phyloP scores from a whole-genome alignment of 2,888 invertebrate species.

The Drosophila nr. perissopoda region DNA sequence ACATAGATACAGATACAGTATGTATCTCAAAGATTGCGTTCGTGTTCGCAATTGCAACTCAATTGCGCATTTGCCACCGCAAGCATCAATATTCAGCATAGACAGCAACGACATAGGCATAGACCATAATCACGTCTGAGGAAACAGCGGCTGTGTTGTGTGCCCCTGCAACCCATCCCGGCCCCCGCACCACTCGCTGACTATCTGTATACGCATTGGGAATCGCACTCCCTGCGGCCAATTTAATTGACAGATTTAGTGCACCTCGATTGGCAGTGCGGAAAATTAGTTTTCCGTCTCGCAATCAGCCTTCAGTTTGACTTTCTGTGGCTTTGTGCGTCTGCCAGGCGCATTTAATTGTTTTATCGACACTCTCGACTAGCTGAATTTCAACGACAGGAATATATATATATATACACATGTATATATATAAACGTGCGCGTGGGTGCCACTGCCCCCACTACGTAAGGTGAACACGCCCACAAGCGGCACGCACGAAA shows the following conservation, averaged over 20 bases:
- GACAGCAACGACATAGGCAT: slow-evolving; percentile 40
- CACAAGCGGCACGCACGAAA: slow-evolving; percentile 71
- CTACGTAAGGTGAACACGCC: slow-evolving; percentile 63
- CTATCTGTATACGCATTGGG: slow-evolving; percentile 41
- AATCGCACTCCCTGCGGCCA: slow-evolving; percentile 80
- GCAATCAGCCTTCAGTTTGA: slow-evolving; percentile 56
- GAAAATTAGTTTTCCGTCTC: slow-evolving; percentile 82
- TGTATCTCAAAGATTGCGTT: slow-evolving; percentile 72
- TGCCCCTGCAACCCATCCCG: slow-evolving; percentile 12
- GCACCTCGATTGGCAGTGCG: slow-evolving; percentile 82
- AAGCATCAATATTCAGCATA: slow-evolving; percentile 74
- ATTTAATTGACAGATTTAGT: slow-evolving; percentile 84
- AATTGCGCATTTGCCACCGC: slow-evolving; percentile 80
- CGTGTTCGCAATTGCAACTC: slow-evolving; percentile 78
- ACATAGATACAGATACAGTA: slow-evolving; percentile 9
- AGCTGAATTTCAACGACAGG: slow-evolving; percentile 29
- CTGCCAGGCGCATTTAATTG: slow-evolving; percentile 69
- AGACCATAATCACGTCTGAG: slow-evolving; percentile 75
- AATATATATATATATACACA: not conserved
- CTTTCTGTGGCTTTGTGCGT: slow-evolving; percentile 62
- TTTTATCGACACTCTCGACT: slow-evolving; percentile 73
- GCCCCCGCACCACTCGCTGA: not conserved
- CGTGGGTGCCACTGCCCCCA: slow-evolving; percentile 11
- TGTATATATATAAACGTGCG: not conserved
- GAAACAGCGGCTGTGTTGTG: slow-evolving; percentile 35